Conservation (phyloP, 2,113 vertebrate genomes). For the Poeciliopsis prolifica region DNA sequence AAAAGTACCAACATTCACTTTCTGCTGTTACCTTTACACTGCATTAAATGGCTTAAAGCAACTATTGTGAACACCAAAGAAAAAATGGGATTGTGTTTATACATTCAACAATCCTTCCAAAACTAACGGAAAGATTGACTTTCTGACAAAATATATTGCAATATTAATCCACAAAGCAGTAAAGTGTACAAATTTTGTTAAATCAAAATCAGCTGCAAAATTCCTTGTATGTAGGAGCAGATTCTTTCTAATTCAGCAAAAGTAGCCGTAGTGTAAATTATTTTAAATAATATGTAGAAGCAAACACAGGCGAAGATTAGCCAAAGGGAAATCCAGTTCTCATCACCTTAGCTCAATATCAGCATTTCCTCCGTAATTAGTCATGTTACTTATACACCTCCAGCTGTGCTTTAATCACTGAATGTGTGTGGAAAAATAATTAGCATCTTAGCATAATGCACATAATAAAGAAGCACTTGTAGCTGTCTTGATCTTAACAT, state of each 20-base stretch:
- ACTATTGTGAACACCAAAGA: too few species aligned
- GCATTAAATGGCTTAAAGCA: too few species aligned
- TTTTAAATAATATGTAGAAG: conserved; percentile 14
- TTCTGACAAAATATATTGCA: too few species aligned
- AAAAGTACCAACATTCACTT: too few species aligned
- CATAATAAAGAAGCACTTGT: conserved; percentile 68
- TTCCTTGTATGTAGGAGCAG: background rate
- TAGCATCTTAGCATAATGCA: conserved; percentile 73
- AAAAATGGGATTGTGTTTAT: too few species aligned
- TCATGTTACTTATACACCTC: conserved; percentile 63
- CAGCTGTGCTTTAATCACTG: conserved; percentile 74
- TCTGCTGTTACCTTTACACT: too few species aligned
- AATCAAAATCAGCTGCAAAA: conserved; percentile 13
- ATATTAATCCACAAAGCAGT: background rate
- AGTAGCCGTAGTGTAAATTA: background rate
- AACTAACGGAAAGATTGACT: too few species aligned
- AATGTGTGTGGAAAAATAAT: conserved; percentile 77
- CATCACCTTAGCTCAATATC: conserved; percentile 45
- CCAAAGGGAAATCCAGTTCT: conserved; percentile 51
- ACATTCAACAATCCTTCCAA: too few species aligned
- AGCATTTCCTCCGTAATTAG: conserved; percentile 68
- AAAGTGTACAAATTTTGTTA: background rate
- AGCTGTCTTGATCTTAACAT: conserved; percentile 69
- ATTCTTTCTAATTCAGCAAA: background rate
- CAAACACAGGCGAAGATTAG: conserved; percentile 41